phyloP scores from a whole-genome alignment of 2,113 vertebrate species.

The Argyrosomus japonicus region DNA sequence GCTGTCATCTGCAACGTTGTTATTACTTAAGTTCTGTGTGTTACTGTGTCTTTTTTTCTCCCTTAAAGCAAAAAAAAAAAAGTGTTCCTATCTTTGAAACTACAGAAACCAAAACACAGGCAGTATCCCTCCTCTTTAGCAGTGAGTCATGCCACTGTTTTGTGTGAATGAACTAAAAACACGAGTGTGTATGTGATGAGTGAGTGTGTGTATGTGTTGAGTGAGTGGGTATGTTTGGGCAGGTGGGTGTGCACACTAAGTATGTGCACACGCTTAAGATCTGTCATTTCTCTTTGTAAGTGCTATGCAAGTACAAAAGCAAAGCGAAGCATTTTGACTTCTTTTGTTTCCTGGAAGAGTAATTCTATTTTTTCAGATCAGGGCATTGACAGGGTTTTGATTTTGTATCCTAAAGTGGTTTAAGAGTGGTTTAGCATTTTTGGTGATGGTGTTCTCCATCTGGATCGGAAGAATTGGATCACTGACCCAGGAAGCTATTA shows the following conservation, averaged over 20 bases:
- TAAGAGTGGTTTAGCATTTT: constrained; percentile 41
- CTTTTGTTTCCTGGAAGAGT: constrained; percentile 80
- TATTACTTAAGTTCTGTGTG: constrained; percentile 46
- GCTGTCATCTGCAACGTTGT: constrained; percentile 50
- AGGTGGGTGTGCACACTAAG: constrained; percentile 58
- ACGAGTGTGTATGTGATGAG: background rate
- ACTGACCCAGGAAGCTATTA: constrained; percentile 41
- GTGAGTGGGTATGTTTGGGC: constrained; percentile 51
- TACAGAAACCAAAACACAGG: constrained; percentile 78
- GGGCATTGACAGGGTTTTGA: constrained; percentile 80
- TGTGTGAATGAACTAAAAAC: constrained; percentile 73
- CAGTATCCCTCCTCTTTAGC: constrained; percentile 82
- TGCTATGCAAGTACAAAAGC: constrained; percentile 89
- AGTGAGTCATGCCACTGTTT: constrained; percentile 77
- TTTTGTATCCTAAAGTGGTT: constrained; percentile 70
- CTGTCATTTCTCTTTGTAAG: constrained; percentile 83
- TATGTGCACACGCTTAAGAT: constrained; percentile 56
- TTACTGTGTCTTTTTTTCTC: constrained; percentile 48
- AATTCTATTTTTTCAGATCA: constrained; percentile 83
- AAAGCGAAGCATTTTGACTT: constrained; percentile 81
- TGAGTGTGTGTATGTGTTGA: constrained; percentile 18
- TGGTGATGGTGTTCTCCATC: constrained; percentile 47
- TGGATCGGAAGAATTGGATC: constrained; percentile 51
- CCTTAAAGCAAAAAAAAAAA: constrained; percentile 74
- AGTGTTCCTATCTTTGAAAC: constrained; percentile 80